Evolutionary conservation across 2,113 vertebrate genomes (phyloP), one percentile per base, ranked within the genome.

Genomic region (Sebastes schlegelii): DNA sequence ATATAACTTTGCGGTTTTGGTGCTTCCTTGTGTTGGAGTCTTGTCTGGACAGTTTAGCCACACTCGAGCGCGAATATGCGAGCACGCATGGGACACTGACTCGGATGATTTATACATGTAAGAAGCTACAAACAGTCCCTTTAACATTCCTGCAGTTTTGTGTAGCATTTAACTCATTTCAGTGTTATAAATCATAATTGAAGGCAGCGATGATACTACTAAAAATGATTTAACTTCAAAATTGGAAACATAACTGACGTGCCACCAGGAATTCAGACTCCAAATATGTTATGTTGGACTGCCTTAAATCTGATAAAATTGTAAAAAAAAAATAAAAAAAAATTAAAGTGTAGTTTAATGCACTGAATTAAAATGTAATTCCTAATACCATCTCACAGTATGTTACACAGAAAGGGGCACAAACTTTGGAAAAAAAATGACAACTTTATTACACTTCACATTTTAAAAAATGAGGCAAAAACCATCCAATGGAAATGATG

Each of bases 401-500:
- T 14, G 14, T 21, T 2, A 60, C 14, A 80, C 17, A 78, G 23
- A 79, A 76, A 77, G 1, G 2, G 7, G 1, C 61, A 42, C 11
- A 73, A 45, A 69, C 9, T 8, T 26, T 80, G 61, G 57, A 54
- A 87, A 88, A 34, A 78, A 82, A 75, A 66, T 2, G 3, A 54
- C 61, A 84, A 68, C 34, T 93, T 92, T 92, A 91, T 88, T 92
- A 48, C 80, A 80, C 12, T 2, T 84, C 60, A 90, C 65, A 71
- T 70, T 86, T 65, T 79, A 91, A 12, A 91, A 91, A 88, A 92
- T 76, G 62, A 82, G 45, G 58, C 74, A 74, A 85, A 84, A 87
- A 79, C 4, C 16, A 85, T 67, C 55, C 10, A 75, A 68, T 34
- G 34, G 34, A 34, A n/a, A 66, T 17, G 46, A 77, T 26, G 46